Evolutionary conservation across 1,140 invertebrate species (phyloP).

Genomic region (Psix sp.): DNA sequence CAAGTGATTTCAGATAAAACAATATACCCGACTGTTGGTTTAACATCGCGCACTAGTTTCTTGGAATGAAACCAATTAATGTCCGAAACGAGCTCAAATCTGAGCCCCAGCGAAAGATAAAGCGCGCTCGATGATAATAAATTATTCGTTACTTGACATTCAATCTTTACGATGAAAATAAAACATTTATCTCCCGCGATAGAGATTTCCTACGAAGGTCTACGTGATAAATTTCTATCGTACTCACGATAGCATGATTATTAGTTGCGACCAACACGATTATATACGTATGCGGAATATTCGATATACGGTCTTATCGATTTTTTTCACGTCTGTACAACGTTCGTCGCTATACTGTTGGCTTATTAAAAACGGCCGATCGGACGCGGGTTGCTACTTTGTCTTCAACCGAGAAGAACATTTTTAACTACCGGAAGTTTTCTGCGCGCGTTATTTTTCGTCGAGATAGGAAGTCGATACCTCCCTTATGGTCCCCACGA

Average conservation of each 20-base stretch:
- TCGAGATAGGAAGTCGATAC: slow-evolving; percentile 64
- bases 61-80: not conserved
- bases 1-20: no score
- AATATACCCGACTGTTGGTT: not conserved
- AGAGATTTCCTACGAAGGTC: slow-evolving; percentile 21
- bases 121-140: slow-evolving; percentile 21
- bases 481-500: slow-evolving; percentile 68
- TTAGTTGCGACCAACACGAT: slow-evolving; percentile 35
- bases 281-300: slow-evolving; percentile 29
- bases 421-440: slow-evolving; percentile 47
- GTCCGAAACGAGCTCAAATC: slow-evolving; percentile 1
- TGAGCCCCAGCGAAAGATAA: slow-evolving; percentile 4
- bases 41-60: not conserved
- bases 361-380: slow-evolving; percentile 28
- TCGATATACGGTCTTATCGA: slow-evolving; percentile 26
- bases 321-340: slow-evolving; percentile 22
- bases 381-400: slow-evolving; percentile 25
- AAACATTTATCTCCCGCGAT: slow-evolving; percentile 28
- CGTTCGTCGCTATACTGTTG: slow-evolving; percentile 26
- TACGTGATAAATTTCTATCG: slow-evolving; percentile 29
- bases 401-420: slow-evolving; percentile 31
- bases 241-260: slow-evolving; percentile 19
- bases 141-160: slow-evolving; percentile 10
- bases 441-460: slow-evolving; percentile 42
- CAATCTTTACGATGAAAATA: slow-evolving; percentile 24